Evolutionary conservation across 2,113 vertebrate species (phyloP).

Genomic region (Lucifuga dentata): DNA sequence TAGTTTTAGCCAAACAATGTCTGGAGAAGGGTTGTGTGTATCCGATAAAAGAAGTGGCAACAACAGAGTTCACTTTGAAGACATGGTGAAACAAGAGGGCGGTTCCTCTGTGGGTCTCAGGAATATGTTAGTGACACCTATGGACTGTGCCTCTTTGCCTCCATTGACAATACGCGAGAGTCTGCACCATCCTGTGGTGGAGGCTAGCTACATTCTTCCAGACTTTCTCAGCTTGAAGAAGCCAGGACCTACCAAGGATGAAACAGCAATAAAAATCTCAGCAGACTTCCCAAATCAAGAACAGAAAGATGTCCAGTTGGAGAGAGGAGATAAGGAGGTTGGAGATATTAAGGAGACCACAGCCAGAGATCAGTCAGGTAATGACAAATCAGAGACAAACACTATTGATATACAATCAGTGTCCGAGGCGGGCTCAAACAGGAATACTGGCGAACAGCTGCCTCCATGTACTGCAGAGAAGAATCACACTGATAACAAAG

Average conservation of each 20-base stretch:
- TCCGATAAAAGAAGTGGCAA: constrained; percentile 44
- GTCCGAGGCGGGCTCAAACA: not conserved
- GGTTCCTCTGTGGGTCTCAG: constrained; percentile 32
- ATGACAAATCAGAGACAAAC: constrained; percentile 18
- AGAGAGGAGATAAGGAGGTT: constrained; percentile 13
- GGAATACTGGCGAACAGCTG: not conserved
- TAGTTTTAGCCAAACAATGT: constrained; percentile 35
- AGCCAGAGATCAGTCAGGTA: constrained; percentile 30
- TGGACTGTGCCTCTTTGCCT: constrained; percentile 78
- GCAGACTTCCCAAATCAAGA: constrained; percentile 18
- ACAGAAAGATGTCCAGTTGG: constrained; percentile 18
- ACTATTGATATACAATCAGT: constrained; percentile 18
- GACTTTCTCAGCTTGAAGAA: constrained; percentile 66
- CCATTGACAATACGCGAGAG: constrained; percentile 82
- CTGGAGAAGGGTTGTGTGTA: constrained; percentile 45
- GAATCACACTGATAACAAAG: constrained; percentile 22
- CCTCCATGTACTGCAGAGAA: constrained; percentile 29
- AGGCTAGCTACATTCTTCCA: constrained; percentile 78
- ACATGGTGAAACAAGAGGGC: constrained; percentile 53
- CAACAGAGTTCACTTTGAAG: constrained; percentile 69
- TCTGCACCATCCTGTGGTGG: constrained; percentile 80
- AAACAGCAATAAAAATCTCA: constrained; percentile 13
- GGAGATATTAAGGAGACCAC: constrained; percentile 15
- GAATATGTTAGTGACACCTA: constrained; percentile 10
- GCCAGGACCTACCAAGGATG: constrained; percentile 45